Evolutionary conservation across 2,888 invertebrate genomes (phyloP).

Genomic region (Homarus gammarus): DNA sequence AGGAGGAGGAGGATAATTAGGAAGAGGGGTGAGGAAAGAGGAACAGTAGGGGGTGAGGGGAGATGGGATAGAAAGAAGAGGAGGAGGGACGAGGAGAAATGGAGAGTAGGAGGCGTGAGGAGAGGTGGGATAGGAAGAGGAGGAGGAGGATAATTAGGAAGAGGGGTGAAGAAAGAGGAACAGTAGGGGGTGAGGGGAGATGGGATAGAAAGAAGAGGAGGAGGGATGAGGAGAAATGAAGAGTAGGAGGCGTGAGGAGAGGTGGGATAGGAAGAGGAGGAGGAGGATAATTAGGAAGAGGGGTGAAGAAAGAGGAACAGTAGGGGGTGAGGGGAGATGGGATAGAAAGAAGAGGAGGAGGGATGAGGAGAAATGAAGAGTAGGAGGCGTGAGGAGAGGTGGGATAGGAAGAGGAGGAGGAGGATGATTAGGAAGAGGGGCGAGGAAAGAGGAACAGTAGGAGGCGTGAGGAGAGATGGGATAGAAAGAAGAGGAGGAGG

Average conservation of each 20-base stretch:
- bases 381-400: background rate
- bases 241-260: too few species aligned
- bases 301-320: background rate
- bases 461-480: slow-evolving; percentile 4
- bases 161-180: background rate
- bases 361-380: background rate
- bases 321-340: background rate
- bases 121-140: too few species aligned
- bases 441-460: too few species aligned
- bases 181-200: too few species aligned
- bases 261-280: background rate
- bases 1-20: too few species aligned
- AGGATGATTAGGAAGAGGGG: background rate
- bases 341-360: background rate
- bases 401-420: background rate
- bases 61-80: background rate
- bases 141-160: background rate
- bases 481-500: background rate
- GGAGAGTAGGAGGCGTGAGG: background rate
- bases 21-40: too few species aligned
- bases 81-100: background rate
- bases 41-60: background rate
- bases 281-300: background rate
- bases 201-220: too few species aligned
- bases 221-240: too few species aligned